Percentiles rank a stretch among this genome's conserved stretches.
Conservation (phyloP, 2,113 vertebrate genomes). For the Gymnogyps californianus region DNA sequence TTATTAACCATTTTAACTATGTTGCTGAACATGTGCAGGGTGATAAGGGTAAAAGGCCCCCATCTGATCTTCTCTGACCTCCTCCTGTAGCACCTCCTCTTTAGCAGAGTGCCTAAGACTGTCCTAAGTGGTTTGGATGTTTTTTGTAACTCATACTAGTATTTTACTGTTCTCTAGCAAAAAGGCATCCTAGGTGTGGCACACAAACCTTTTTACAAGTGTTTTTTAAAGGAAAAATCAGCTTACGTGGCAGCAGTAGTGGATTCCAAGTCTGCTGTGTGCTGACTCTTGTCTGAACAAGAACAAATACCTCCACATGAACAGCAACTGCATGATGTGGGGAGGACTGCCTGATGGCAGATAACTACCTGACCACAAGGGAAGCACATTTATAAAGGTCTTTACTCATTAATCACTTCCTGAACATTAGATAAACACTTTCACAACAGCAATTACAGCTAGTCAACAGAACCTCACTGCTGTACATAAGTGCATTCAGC, state of each 20-base stretch:
- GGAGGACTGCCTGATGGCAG: neutral
- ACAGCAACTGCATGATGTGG: fast-evolving
- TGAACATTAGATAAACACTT: neutral
- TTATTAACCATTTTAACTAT: neutral
- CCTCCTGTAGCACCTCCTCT: neutral
- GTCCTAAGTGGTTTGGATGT: neutral
- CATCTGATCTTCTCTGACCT: neutral
- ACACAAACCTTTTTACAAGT: neutral
- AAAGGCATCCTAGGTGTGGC: neutral
- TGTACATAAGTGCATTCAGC: fast-evolving
- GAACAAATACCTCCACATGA: neutral
- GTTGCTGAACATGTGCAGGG: neutral
- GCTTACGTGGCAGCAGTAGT: neutral
- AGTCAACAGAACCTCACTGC: neutral
- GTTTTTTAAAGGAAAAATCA: neutral
- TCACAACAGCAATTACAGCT: neutral
- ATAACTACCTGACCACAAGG: neutral
- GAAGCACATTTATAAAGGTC: neutral
- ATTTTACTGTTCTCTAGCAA: neutral
- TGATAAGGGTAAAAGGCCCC: neutral
- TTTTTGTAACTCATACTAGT: neutral
- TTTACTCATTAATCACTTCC: neutral
- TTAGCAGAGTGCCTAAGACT: neutral
- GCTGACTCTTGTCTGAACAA: neutral
- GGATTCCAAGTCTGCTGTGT: neutral